phyloP scores from a whole-genome alignment of 2,797 vertebrate genomes.

The Acipenser ruthenus region DNA sequence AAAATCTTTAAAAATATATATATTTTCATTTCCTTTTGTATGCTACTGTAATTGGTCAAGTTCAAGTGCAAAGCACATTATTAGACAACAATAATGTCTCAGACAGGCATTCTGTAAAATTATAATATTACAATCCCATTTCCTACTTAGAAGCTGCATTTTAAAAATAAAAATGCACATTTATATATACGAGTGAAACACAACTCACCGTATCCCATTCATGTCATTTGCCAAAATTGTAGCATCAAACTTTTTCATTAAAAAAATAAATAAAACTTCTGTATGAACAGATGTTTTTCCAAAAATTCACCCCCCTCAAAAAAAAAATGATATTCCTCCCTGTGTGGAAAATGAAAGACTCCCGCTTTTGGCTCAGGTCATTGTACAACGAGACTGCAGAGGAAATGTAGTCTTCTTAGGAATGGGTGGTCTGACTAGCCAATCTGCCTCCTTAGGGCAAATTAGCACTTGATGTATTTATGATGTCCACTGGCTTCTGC shows the following conservation, averaged over 20 bases:
- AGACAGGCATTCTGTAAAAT: too few relatives aligned
- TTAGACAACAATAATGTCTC: too few relatives aligned
- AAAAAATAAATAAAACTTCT: constrained; percentile 21
- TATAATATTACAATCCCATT: too few relatives aligned
- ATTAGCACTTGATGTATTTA: constrained; percentile 6
- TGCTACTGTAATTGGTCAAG: too few relatives aligned
- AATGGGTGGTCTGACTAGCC: not conserved
- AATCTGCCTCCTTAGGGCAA: constrained; percentile 31
- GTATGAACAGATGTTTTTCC: constrained; percentile 17
- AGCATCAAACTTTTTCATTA: not conserved
- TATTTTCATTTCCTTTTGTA: too few relatives aligned
- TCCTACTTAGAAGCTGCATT: too few relatives aligned
- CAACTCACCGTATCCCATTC: constrained; percentile 20
- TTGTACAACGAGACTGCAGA: not conserved
- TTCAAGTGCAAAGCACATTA: too few relatives aligned
- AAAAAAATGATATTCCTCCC: constrained; percentile 27
- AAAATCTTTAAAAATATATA: too few relatives aligned
- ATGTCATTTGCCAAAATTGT: constrained; percentile 3
- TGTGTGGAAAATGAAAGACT: constrained; percentile 32
- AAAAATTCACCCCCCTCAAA: not conserved
- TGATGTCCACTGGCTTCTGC: constrained; percentile 7
- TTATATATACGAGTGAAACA: not conserved
- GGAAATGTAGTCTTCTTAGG: not conserved
- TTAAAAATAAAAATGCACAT: too few relatives aligned
- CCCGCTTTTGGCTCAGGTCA: constrained; percentile 24